These are phyloP conservation scores for Centropyge bicolor DNA, from an alignment of 2,797 vertebrate genomes.

Conservation along the genomic window DNA sequence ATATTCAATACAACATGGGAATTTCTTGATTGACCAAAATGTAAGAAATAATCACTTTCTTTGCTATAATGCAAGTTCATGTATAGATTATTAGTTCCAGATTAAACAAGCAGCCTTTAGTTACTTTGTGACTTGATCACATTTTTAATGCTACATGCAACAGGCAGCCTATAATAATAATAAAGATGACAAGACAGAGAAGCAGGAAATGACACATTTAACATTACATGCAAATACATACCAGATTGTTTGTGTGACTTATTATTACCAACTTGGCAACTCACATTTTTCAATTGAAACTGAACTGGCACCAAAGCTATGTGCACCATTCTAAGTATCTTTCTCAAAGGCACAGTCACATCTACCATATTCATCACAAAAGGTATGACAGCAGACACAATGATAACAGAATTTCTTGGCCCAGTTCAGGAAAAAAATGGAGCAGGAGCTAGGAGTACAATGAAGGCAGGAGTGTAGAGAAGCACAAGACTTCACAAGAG, in stretches of 20 bases:
- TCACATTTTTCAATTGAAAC: background rate
- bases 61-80: background rate
- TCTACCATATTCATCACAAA: background rate
- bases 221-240: background rate
- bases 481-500: background rate
- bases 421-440: background rate
- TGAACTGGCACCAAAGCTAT: background rate
- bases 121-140: background rate
- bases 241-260: background rate
- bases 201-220: background rate
- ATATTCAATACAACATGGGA: background rate
- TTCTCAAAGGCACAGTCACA: background rate
- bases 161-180: background rate
- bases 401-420: background rate
- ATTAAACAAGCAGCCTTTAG: constrained; percentile 20
- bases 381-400: constrained; percentile 11
- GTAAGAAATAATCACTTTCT: background rate
- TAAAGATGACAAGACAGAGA: background rate
- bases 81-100: background rate
- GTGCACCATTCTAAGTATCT: background rate
- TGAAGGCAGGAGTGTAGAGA: background rate
- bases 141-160: background rate
- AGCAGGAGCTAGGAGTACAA: background rate
- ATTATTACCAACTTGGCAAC: background rate
- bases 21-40: background rate